Evolutionary conservation across 2,888 invertebrate genomes (phyloP), one percentile per base, ranked within the genome.

Genomic region (Cryptus viduatorius): DNA sequence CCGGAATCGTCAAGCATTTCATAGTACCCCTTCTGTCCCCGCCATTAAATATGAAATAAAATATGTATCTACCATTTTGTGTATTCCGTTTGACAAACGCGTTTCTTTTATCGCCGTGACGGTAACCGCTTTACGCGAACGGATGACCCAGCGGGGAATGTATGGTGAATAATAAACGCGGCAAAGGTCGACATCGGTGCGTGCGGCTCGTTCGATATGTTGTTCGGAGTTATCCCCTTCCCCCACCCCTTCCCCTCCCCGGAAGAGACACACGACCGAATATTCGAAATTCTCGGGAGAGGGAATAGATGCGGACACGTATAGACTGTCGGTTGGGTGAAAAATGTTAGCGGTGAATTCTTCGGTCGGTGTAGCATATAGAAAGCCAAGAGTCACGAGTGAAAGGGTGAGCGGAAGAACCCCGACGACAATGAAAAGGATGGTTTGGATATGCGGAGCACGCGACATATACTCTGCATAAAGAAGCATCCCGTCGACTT

Each of bases 281-380:
- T 87, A 82, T 87, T 86, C 82, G 80, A 79, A 86, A 84, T 87
- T 87, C 84, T 73, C 81, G 59, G 50, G 78, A 69, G 56, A 37
- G 37, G 37, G 37, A 37, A 80, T 76, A 64, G 56, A 83, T 80
- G 84, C 73, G 80, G 79, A 37, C 78, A 56, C 79, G 42, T 65
- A 71, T 81, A 78, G 82, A 83, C 82, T 37, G 83, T 85, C 48
- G 14, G 50, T 59, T 44, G 12, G 71, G 24, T 65, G 84, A 75
- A 80, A 82, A 84, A 87, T 82, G 64, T 69, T 72, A 48, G 19
- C 53, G 77, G 79, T 31, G 48, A 50, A 86, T 86, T 80, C 53
- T 80, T 56, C 56, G 42, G 42, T 3, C 8, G 24, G 3, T 14
- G 42, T 50, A 37, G 8, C 37, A 19, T 42, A n/a, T 42, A n/a